A percentile compares a stretch with the other conserved stretches of the same genome.
phyloP scores from a whole-genome alignment of 2,888 invertebrate species.

The Sesamia inferens region DNA sequence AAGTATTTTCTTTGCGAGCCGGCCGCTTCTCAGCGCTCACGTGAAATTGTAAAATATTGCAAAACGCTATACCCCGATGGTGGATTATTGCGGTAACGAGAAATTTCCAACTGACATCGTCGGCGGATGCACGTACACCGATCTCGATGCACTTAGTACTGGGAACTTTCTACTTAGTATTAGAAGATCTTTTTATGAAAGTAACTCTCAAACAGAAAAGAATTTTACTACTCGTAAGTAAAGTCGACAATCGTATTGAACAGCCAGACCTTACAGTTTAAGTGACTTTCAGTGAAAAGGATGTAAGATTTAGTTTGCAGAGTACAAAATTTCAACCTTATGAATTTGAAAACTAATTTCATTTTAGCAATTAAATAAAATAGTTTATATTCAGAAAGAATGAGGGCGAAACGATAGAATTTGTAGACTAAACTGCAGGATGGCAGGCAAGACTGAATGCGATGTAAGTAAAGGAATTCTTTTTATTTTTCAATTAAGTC shows the following conservation, averaged over 20 bases:
- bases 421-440: slow-evolving; percentile 83
- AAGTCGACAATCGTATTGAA: slow-evolving; percentile 59
- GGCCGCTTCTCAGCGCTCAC: slow-evolving; percentile 58
- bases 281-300: slow-evolving; percentile 60
- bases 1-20: slow-evolving; percentile 63
- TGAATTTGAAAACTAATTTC: slow-evolving; percentile 34
- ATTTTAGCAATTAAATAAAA: slow-evolving; percentile 43
- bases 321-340: slow-evolving; percentile 60
- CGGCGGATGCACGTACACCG: slow-evolving; percentile 86
- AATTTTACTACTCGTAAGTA: slow-evolving; percentile 55
- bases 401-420: slow-evolving; percentile 69
- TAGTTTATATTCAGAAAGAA: slow-evolving; percentile 50
- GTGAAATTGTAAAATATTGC: slow-evolving; percentile 83
- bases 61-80: slow-evolving; percentile 75
- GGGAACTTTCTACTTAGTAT: slow-evolving; percentile 61
- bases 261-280: slow-evolving; percentile 58
- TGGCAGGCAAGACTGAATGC: slow-evolving; percentile 80
- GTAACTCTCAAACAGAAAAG: slow-evolving; percentile 43
- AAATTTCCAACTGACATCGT: slow-evolving; percentile 87
- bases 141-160: slow-evolving; percentile 87
- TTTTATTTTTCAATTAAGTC: slow-evolving; percentile 85
- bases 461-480: slow-evolving; percentile 82
- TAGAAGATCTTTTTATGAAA: slow-evolving; percentile 65
- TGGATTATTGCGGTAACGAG: slow-evolving; percentile 88
- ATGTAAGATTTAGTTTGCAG: slow-evolving; percentile 60